phyloP scores from a whole-genome alignment of 1,140 invertebrate genomes.

The Paraescarpia echinospica region DNA sequence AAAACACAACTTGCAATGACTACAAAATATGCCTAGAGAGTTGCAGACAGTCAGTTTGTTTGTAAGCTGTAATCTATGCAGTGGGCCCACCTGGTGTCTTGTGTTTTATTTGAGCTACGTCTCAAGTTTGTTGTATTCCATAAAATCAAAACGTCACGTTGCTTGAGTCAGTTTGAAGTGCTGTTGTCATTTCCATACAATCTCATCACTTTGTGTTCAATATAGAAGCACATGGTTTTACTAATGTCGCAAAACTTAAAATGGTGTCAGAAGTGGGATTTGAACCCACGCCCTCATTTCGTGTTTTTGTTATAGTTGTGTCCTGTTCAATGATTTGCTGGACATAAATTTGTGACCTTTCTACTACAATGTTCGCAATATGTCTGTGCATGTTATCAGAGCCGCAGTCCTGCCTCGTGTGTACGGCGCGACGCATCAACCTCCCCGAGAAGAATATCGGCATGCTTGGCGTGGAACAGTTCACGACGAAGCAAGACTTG shows the following conservation, averaged over 20 bases:
- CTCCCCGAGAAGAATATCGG: constrained; percentile 74
- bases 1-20: neutral
- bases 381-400: constrained; percentile 48
- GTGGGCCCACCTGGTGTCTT: neutral
- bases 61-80: neutral
- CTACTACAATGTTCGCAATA: neutral
- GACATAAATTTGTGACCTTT: neutral
- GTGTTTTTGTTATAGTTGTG: neutral
- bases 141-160: too few species aligned
- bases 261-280: too few species aligned
- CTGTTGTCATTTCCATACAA: too few species aligned
- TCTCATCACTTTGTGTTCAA: too few species aligned
- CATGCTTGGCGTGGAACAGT: constrained; percentile 73
- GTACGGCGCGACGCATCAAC: constrained; percentile 79
- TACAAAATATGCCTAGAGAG: too few species aligned
- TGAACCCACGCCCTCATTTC: neutral
- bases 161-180: too few species aligned
- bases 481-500: constrained; percentile 86
- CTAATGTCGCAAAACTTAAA: too few species aligned
- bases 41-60: too few species aligned
- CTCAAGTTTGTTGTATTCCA: too few species aligned
- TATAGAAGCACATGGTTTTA: too few species aligned
- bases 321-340: neutral
- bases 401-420: constrained; percentile 71
- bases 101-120: neutral